Evolutionary conservation across 2,888 invertebrate genomes (phyloP), one percentile per base, ranked within the genome.

Genomic region (Apodemia hepburni): DNA sequence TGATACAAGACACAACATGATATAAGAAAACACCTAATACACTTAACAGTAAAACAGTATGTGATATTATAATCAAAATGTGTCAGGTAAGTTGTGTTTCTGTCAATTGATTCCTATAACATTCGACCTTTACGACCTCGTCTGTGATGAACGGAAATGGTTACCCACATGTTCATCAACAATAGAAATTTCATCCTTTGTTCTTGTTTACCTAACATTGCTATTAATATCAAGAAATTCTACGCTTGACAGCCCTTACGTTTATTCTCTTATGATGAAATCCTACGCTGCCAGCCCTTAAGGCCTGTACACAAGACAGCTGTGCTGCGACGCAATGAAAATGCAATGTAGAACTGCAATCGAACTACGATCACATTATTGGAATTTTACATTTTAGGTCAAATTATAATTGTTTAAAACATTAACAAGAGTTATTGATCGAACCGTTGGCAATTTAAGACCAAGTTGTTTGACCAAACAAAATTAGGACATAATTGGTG

Each of bases 121-220:
- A 47, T 47, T 47, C 49, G 22, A 54, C 22, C 22, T 22, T 49
- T 51, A 22, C 22, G 22, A 51, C 51, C 27, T 15, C n/a, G 54
- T 54, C 54, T 27, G 27, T 54, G 54, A 54, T 54, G 11, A 54
- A 54, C 29, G 54, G 54, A 54, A 57, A 57, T 29, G 27, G 54
- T 57, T 29, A 29, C 54, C 54, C 54, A 57, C 22, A 54, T 57
- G 54, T 29, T 57, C 54, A 57, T 57, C 54, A 29, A 57, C 54
- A 57, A 57, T 57, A 57, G 54, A 27, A 57, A 57, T 57, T 57
- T 57, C 54, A 29, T 29, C 54, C 54, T 57, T 57, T 57, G 54
- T 57, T 54, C 54, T 15, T 54, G 27, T 12, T 54, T 15, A 54
- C 54, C 29, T 54, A 27, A 54, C 54, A 54, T 54, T 27, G 27